Base-by-base conservation (phyloP, 2,797 vertebrate species). In the Argentina silus region DNA sequence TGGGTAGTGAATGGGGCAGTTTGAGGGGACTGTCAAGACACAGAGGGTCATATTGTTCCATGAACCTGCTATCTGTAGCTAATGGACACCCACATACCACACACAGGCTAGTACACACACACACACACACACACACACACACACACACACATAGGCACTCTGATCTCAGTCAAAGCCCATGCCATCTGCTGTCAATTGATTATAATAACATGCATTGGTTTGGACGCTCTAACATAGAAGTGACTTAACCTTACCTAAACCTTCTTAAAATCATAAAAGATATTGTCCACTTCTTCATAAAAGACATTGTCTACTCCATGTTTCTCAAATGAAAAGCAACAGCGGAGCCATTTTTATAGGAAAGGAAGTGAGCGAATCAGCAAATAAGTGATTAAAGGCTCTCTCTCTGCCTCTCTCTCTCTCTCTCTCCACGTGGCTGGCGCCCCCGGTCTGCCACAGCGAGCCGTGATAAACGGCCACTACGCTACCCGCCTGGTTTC, bases 151-250 rank as follows among this genome's bases (percentile, higher is more conserved):
- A 45, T 70, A 76, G 57, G 64, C 79, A 64, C 87, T 89, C 75
- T 12, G 12, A 78, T 87, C 89, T 84, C 85, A 84, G 75, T 74
- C 56, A n/a, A 78, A 86, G 77, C 76, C 81, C 82, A 80, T 75
- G 78, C 78, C 91, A 92, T 92, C 90, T 92, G 92, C 85, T 87
- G 79, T 85, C 75, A 89, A 88, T 91, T 89, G 90, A 93, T 92
- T 88, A 86, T 70, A 84, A 85, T 84, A 86, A 79, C 77, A 82
- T 73, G 73, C 81, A 92, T 91, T 87, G 80, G 84, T 86, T 79
- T 9, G 23, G 6, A 36, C 36, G 15, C 6, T 63, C 7, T 3
- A 15, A 15, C 36, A n/a, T 36, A n/a, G 17, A 44, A 63, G 61
- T 17, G 36, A 27, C 15, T 14, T 45, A 0, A 11, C 14, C 7